A percentile compares a stretch with the other conserved stretches of the same genome.
These are phyloP conservation scores for Girardinichthys multiradiatus DNA, from an alignment of 2,113 vertebrate genomes.

Conservation along the genomic window DNA sequence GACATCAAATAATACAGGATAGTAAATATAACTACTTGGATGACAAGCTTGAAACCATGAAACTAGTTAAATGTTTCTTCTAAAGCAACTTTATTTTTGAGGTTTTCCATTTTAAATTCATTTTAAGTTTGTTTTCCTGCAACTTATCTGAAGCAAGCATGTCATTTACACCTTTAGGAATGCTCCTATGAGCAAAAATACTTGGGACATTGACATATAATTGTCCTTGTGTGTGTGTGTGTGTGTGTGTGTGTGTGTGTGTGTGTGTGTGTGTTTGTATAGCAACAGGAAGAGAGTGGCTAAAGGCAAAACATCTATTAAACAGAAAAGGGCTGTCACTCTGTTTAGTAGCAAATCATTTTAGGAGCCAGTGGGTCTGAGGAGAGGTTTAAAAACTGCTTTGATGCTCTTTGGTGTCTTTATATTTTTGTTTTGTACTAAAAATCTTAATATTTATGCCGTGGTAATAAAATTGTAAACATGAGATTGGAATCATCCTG, in stretches of 20 bases:
- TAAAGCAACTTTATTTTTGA: not conserved
- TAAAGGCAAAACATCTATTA: constrained; percentile 56
- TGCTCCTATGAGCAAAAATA: not conserved
- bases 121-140: not conserved
- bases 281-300: constrained; percentile 3
- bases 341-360: constrained; percentile 37
- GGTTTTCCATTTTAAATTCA: constrained; percentile 4
- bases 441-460: not conserved
- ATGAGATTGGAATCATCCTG: not conserved
- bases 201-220: not conserved
- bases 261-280: not conserved
- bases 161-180: constrained; percentile 31
- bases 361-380: constrained; percentile 49
- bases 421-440: constrained; percentile 3
- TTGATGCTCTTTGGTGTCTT: constrained; percentile 55
- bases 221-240: not conserved
- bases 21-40: not conserved
- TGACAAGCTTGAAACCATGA: no score
- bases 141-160: constrained; percentile 4
- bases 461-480: not conserved
- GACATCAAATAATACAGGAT: not conserved
- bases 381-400: constrained; percentile 49
- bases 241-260: not conserved
- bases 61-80: not conserved
- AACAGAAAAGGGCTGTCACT: constrained; percentile 54